Evolutionary conservation across 1,140 invertebrate species (phyloP).

Genomic region (Dolichoris vasculosae): DNA sequence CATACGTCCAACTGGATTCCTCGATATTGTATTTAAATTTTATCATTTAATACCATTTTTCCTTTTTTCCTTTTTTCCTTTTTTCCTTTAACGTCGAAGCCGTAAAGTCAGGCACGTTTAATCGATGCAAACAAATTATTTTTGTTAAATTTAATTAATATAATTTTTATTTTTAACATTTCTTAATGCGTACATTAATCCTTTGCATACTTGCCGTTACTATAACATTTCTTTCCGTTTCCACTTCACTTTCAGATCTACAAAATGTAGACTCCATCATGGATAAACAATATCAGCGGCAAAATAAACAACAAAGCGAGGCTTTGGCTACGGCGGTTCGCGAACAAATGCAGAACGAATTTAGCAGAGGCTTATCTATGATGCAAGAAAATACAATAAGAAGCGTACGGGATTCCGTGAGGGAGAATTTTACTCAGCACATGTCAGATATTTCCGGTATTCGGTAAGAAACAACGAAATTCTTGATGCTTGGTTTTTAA

Average conservation of each 20-base stretch:
- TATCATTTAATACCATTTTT: background rate
- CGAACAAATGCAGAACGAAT: conserved; percentile 68
- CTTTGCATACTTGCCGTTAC: no score
- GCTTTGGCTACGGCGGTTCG: conserved; percentile 62
- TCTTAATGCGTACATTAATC: no score
- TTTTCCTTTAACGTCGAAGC: no score
- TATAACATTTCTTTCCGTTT: conserved; percentile 44
- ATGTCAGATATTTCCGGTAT: conserved; percentile 68
- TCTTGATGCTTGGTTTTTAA: background rate
- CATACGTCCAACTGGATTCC: no score
- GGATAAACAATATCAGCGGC: conserved; percentile 66
- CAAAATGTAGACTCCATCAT: conserved; percentile 64
- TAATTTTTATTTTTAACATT: no score
- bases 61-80: no score
- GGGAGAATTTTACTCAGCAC: conserved; percentile 70
- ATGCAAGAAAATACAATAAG: conserved; percentile 67
- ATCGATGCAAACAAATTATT: no score
- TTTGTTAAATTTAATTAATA: no score
- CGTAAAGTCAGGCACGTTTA: no score
- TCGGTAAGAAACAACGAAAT: conserved; percentile 58
- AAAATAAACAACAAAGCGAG: conserved; percentile 67
- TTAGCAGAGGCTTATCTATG: conserved; percentile 61
- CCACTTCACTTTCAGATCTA: conserved; percentile 69
- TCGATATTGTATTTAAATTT: background rate
- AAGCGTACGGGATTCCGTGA: conserved; percentile 67